A percentile compares a stretch with the other conserved stretches of the same genome.
Evolutionary conservation across 2,888 invertebrate genomes (phyloP).

Genomic region (Ectobius pallidus): DNA sequence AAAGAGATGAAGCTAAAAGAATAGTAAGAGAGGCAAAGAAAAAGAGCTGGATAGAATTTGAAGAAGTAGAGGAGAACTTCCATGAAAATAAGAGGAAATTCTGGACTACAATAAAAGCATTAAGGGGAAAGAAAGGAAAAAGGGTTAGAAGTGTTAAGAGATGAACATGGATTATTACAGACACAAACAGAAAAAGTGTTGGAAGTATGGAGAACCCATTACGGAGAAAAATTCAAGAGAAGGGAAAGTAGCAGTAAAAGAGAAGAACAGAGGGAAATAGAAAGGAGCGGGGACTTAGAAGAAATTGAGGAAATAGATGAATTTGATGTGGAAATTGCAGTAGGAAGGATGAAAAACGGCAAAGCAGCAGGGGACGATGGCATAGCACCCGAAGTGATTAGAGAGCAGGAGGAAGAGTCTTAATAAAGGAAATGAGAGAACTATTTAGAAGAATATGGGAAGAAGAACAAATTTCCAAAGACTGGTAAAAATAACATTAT

Average conservation of each 20-base stretch:
- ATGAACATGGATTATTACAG: not conserved
- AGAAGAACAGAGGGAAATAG: too few species aligned
- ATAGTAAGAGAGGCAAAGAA: not conserved
- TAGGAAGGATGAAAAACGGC: not conserved
- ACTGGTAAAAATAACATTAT: too few species aligned
- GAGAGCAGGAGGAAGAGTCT: too few species aligned
- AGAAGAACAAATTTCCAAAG: too few species aligned
- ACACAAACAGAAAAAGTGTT: constrained; percentile 5
- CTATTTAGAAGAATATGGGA: too few species aligned
- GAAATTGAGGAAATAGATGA: not conserved
- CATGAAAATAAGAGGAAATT: too few species aligned
- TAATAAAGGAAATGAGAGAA: too few species aligned
- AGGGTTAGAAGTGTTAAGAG: not conserved
- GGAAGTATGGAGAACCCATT: too few species aligned
- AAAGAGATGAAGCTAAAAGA: not conserved
- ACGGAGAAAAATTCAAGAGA: not conserved
- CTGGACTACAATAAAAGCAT: too few species aligned
- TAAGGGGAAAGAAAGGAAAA: not conserved
- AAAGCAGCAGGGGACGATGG: not conserved
- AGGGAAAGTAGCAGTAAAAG: too few species aligned
- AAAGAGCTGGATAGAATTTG: not conserved
- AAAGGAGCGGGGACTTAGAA: too few species aligned
- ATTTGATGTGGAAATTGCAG: too few species aligned
- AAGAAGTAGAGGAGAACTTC: not conserved
- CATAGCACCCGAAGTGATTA: not conserved